Conservation (phyloP, 2,113 vertebrate species). For the Spea bombifrons region DNA sequence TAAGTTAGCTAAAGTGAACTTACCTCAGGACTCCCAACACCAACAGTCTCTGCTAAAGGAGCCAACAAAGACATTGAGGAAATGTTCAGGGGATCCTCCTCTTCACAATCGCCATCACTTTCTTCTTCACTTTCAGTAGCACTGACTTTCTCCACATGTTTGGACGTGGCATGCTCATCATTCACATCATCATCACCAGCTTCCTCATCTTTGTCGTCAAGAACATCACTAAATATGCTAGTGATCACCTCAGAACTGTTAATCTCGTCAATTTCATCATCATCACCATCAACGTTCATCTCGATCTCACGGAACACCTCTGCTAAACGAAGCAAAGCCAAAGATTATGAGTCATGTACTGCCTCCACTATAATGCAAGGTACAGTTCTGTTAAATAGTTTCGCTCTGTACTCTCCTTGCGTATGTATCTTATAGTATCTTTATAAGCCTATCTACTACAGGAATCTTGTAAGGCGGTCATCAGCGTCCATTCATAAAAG, state of each 20-base stretch:
- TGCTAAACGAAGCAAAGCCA: conserved; percentile 54
- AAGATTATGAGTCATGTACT: too few species aligned
- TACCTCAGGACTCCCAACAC: conserved; percentile 77
- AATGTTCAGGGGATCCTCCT: conserved; percentile 84
- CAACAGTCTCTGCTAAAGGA: conserved; percentile 88
- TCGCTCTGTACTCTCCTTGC: too few species aligned
- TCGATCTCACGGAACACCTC: conserved; percentile 62
- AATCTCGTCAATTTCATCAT: conserved; percentile 53
- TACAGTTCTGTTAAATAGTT: too few species aligned
- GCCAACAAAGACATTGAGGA: conserved; percentile 95
- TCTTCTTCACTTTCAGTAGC: conserved; percentile 60
- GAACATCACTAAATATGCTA: conserved; percentile 79
- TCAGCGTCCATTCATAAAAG: too few species aligned
- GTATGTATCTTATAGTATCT: too few species aligned
- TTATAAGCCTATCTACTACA: too few species aligned
- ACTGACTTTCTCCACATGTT: conserved; percentile 19
- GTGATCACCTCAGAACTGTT: conserved; percentile 87
- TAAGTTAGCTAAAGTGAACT: conserved; percentile 36
- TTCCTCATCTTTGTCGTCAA: conserved; percentile 66
- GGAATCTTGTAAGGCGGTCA: too few species aligned
- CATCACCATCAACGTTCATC: conserved; percentile 62
- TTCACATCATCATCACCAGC: conserved; percentile 61
- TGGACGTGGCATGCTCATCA: not conserved
- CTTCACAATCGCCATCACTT: conserved; percentile 63
- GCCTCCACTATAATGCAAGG: too few species aligned